These are phyloP conservation scores for Hipposideros armiger DNA, from an alignment of 2,113 vertebrate species.

Conservation along the genomic window DNA sequence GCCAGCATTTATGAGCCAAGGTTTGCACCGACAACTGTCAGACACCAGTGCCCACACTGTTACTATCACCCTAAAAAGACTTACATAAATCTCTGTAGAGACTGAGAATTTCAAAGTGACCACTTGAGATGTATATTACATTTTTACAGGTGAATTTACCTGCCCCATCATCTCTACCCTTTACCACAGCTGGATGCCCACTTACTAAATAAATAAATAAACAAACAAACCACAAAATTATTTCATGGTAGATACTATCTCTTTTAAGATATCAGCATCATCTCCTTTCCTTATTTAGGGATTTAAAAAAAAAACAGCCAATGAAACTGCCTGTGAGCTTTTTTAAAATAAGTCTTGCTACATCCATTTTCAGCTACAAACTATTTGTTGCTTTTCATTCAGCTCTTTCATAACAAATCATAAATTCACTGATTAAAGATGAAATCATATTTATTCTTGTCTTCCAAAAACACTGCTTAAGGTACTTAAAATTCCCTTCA, in stretches of 20 bases:
- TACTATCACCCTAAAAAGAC: not conserved
- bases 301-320: conserved; percentile 49
- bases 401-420: conserved; percentile 71
- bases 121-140: not conserved
- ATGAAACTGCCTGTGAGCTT: conserved; percentile 60
- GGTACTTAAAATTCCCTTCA: conserved; percentile 67
- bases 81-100: not conserved
- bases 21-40: not conserved
- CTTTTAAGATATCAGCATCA: conserved; percentile 49
- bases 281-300: conserved; percentile 63
- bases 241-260: conserved; percentile 18
- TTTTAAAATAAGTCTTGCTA: conserved; percentile 51
- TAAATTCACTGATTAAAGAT: conserved; percentile 79
- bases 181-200: not conserved
- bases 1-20: not conserved
- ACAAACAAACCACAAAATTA: not conserved
- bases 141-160: not conserved
- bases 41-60: not conserved
- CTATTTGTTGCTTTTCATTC: conserved; percentile 63
- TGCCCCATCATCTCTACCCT: not conserved
- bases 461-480: conserved; percentile 70
- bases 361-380: conserved; percentile 77
- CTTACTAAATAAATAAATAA: not conserved
- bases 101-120: conserved; percentile 23
- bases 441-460: conserved; percentile 78